phyloP scores from a whole-genome alignment of 2,113 vertebrate species.

The Pitta sordida region DNA sequence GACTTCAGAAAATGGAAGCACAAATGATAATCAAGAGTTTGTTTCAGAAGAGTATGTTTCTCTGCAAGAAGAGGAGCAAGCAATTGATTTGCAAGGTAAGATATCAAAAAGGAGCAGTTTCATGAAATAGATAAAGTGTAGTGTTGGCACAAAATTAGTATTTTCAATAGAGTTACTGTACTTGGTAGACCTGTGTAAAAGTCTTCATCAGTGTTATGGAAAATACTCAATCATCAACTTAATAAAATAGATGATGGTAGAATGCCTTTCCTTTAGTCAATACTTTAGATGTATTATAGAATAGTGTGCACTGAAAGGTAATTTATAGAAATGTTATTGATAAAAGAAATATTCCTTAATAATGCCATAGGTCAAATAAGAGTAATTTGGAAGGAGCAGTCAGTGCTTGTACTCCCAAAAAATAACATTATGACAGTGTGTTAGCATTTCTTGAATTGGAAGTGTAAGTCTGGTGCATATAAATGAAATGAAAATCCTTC shows the following conservation, averaged over 20 bases:
- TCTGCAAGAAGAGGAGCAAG: conserved; percentile 63
- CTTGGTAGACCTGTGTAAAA: not conserved
- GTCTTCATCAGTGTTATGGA: not conserved
- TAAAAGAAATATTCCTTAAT: not conserved
- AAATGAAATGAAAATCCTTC: not conserved
- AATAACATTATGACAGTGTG: not conserved
- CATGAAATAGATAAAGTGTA: not conserved
- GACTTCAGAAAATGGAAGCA: conserved; percentile 71
- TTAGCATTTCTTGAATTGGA: not conserved
- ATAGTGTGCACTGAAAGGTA: not conserved
- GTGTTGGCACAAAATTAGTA: not conserved
- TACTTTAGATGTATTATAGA: not conserved
- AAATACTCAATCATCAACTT: not conserved
- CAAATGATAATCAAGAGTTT: conserved; percentile 53
- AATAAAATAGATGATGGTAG: not conserved
- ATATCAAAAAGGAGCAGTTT: not conserved
- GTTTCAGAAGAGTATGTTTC: conserved; percentile 46
- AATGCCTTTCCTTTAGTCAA: not conserved
- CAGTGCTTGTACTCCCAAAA: not conserved
- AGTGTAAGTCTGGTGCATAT: not conserved
- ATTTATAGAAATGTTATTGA: not conserved
- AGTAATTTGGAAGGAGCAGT: not conserved
- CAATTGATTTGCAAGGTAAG: conserved; percentile 63
- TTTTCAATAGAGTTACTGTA: not conserved
- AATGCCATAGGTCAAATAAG: not conserved